Conservation (phyloP, 2,113 vertebrate genomes). For the Hyperopisus bebe region DNA sequence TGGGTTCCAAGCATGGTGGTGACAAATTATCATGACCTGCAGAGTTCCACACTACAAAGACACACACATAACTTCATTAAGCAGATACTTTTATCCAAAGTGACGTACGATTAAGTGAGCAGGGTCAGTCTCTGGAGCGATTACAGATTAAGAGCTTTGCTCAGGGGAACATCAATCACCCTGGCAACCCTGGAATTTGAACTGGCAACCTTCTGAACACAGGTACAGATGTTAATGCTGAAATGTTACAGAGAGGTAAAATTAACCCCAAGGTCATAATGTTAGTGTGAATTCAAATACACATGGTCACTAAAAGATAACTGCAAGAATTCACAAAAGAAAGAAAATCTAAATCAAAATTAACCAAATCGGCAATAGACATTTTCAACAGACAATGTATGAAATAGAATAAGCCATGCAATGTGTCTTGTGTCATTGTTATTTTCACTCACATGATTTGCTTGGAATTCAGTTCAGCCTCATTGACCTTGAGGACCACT, state of each 20-base stretch:
- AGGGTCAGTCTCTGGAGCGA: neutral
- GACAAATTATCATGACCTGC: neutral
- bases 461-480: conserved; percentile 55
- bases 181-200: neutral
- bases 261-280: neutral
- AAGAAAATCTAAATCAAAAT: neutral
- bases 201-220: neutral
- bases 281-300: neutral
- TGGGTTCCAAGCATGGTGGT: neutral
- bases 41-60: neutral
- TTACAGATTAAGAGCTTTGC: neutral
- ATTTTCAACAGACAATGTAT: neutral
- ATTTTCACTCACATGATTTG: neutral
- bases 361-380: neutral
- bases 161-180: neutral
- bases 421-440: neutral
- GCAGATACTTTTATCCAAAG: neutral
- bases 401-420: neutral
- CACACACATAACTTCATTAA: neutral
- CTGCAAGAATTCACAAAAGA: neutral
- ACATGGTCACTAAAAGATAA: neutral
- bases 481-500: conserved; percentile 51
- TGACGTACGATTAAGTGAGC: neutral
- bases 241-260: neutral
- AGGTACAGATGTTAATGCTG: neutral